These are phyloP conservation scores for Nomia melanderi DNA, from an alignment of 1,140 invertebrate species.

Conservation along the genomic window DNA sequence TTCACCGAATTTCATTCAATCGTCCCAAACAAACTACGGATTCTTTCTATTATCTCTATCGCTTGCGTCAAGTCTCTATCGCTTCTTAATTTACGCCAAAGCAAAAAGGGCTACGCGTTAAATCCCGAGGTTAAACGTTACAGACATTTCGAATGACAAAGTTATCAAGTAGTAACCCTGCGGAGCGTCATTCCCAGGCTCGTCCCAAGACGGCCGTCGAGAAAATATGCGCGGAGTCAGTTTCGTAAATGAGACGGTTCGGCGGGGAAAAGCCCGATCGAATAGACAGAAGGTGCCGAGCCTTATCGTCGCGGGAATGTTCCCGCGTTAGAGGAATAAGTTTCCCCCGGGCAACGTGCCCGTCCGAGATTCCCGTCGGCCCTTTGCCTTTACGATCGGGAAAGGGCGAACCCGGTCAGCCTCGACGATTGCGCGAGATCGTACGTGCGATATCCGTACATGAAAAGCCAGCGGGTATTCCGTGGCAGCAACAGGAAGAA, in stretches of 20 bases:
- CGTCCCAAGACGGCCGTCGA: background rate
- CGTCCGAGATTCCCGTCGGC: constrained; percentile 28
- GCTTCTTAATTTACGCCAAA: too few relatives aligned
- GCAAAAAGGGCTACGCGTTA: too few relatives aligned
- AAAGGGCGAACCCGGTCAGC: constrained; percentile 36
- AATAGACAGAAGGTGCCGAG: background rate
- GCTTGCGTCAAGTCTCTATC: too few relatives aligned
- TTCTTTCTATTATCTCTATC: too few relatives aligned
- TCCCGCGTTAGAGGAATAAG: constrained; percentile 11
- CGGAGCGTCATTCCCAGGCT: too few relatives aligned
- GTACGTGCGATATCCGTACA: constrained; percentile 51
- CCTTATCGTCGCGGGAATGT: constrained; percentile 25
- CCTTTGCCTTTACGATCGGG: constrained; percentile 51
- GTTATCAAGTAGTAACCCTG: too few relatives aligned
- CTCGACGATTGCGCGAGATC: constrained; percentile 52
- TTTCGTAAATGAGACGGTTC: background rate
- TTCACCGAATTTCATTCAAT: too few relatives aligned
- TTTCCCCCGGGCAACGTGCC: constrained; percentile 19
- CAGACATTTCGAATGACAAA: too few relatives aligned
- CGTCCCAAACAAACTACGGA: too few relatives aligned
- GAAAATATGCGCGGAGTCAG: background rate
- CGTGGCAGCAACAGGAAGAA: constrained; percentile 29
- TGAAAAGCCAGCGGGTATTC: constrained; percentile 49
- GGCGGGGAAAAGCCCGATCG: background rate
- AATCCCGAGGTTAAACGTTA: too few relatives aligned